A percentile compares a stretch with the other conserved stretches of the same genome.
phyloP scores from a whole-genome alignment of 2,888 invertebrate species.

The Tipula vernalis region DNA sequence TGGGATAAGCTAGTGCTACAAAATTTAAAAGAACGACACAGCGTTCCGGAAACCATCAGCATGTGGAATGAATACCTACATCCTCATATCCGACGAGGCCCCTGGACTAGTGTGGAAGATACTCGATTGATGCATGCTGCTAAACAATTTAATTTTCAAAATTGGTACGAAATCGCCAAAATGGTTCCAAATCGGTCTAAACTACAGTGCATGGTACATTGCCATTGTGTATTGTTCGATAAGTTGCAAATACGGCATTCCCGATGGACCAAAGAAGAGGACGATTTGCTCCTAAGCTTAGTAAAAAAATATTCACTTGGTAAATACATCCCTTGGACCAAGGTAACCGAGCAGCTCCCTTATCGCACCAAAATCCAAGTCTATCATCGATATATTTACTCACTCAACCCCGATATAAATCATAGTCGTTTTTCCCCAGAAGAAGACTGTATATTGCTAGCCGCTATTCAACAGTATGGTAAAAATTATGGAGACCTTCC shows the following conservation, averaged over 20 bases:
- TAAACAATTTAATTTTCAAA: constrained; percentile 37
- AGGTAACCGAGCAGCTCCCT: constrained; percentile 48
- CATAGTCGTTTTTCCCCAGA: constrained; percentile 51
- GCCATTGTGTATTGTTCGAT: constrained; percentile 38
- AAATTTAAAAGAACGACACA: constrained; percentile 42
- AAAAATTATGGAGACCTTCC: constrained; percentile 44
- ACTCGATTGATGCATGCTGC: constrained; percentile 31
- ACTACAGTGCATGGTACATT: constrained; percentile 58
- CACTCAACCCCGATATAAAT: constrained; percentile 35
- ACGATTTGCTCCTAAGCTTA: constrained; percentile 46
- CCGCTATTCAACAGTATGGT: constrained; percentile 48
- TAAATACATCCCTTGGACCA: constrained; percentile 60
- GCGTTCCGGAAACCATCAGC: constrained; percentile 47
- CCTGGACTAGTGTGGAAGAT: constrained; percentile 43
- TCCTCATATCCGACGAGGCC: constrained; percentile 48
- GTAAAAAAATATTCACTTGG: constrained; percentile 52
- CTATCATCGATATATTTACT: constrained; percentile 39
- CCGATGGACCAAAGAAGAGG: constrained; percentile 57
- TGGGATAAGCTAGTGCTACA: constrained; percentile 29
- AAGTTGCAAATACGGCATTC: constrained; percentile 19
- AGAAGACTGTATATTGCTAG: constrained; percentile 53
- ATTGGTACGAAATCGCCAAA: constrained; percentile 54
- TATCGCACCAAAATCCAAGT: constrained; percentile 51
- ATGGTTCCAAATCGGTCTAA: constrained; percentile 47
- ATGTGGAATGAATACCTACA: constrained; percentile 61